Conservation (phyloP, 2,113 vertebrate genomes). For the Varanus salvator region DNA sequence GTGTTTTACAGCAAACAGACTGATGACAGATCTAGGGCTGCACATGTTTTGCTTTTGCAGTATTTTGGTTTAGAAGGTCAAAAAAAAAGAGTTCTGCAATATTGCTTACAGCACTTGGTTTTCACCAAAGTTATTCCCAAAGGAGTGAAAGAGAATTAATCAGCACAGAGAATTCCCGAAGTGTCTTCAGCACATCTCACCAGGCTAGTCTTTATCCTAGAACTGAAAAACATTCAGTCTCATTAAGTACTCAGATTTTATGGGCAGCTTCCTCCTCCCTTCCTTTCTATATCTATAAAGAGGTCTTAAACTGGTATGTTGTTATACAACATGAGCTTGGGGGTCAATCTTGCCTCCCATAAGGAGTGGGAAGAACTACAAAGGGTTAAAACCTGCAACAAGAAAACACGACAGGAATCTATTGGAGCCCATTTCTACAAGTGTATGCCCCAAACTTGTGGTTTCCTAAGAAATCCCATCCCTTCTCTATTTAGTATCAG, state of each 20-base stretch:
- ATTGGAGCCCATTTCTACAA: background rate
- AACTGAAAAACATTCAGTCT: constrained; percentile 75
- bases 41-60: constrained; percentile 38
- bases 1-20: background rate
- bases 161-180: constrained; percentile 76
- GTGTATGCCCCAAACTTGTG: too few relatives aligned
- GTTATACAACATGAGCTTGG: background rate
- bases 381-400: background rate
- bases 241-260: constrained; percentile 70
- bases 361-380: background rate
- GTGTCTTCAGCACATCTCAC: constrained; percentile 76
- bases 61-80: constrained; percentile 73
- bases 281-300: background rate
- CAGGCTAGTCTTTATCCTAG: constrained; percentile 74
- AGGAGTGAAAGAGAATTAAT: constrained; percentile 74
- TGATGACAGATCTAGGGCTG: background rate
- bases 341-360: background rate
- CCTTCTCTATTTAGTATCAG: background rate
- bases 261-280: constrained; percentile 16
- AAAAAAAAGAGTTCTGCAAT: constrained; percentile 65
- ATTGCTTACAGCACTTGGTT: constrained; percentile 77
- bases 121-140: constrained; percentile 74
- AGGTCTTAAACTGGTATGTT: background rate
- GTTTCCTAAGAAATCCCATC: background rate
- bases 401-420: background rate